Percentiles rank a stretch among this genome's conserved stretches.
Conservation (phyloP, 2,888 invertebrate genomes). For the Chirona hameri region DNA sequence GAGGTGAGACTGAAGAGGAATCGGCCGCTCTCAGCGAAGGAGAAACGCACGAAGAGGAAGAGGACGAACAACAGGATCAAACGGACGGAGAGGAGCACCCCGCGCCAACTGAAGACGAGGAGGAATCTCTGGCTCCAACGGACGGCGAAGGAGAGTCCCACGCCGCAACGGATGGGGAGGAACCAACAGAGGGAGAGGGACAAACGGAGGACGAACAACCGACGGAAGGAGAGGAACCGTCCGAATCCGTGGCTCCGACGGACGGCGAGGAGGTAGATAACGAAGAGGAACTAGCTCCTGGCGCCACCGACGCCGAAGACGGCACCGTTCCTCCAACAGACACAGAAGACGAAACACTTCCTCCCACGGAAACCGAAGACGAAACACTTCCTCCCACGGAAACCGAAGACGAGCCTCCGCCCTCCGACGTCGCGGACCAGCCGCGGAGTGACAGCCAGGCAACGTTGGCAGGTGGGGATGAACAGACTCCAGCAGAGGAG, state of each 20-base stretch:
- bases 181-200: not conserved
- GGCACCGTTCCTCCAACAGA: not conserved
- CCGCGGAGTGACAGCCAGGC: not conserved
- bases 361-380: not conserved
- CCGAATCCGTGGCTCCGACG: too few relatives aligned
- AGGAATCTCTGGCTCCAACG: not conserved
- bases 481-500: not conserved
- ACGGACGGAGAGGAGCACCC: not conserved
- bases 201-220: too few relatives aligned
- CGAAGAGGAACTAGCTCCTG: not conserved
- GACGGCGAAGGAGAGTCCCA: not conserved
- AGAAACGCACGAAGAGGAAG: not conserved
- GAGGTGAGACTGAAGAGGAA: not conserved
- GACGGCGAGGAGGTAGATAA: not conserved
- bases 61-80: not conserved
- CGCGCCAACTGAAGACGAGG: not conserved
- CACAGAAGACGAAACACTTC: not conserved
- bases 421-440: not conserved
- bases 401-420: not conserved
- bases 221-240: too few relatives aligned
- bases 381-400: not conserved
- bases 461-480: not conserved
- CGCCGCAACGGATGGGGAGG: not conserved
- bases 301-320: not conserved
- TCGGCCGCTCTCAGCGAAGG: not conserved